Evolutionary conservation across 2,113 vertebrate genomes (phyloP).

Genomic region (Tragelaphus imberbis): DNA sequence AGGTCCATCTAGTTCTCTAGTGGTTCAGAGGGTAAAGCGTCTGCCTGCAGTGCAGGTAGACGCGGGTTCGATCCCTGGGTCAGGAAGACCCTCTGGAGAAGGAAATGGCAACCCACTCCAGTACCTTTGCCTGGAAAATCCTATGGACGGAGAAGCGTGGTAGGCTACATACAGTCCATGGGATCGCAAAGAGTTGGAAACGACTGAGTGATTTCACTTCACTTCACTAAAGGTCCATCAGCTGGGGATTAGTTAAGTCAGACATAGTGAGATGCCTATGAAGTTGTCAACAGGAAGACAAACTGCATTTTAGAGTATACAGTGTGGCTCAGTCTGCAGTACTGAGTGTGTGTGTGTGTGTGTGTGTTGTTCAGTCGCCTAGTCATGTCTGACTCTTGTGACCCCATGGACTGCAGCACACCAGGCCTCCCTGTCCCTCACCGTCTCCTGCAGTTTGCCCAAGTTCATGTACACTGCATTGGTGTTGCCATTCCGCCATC

Average conservation of each 20-base stretch:
- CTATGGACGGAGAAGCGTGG: too few species aligned
- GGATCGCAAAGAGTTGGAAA: too few species aligned
- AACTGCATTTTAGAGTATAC: accelerated
- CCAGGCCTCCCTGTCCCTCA: not conserved
- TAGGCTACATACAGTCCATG: too few species aligned
- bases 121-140: too few species aligned
- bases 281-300: not conserved
- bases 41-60: too few species aligned
- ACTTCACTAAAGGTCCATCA: not conserved
- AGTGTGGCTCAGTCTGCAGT: accelerated
- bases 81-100: too few species aligned
- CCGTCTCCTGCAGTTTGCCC: not conserved
- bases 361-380: not conserved
- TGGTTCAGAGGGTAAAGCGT: too few species aligned
- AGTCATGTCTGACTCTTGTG: not conserved
- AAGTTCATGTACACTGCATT: not conserved
- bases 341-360: not conserved
- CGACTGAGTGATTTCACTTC: too few species aligned
- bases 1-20: not conserved
- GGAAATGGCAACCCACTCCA: too few species aligned
- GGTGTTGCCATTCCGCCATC: not conserved
- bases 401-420: not conserved
- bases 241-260: not conserved
- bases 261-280: not conserved
- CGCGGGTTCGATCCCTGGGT: too few species aligned